These are phyloP conservation scores for Aethina tumida DNA, from an alignment of 1,140 invertebrate genomes.

Conservation along the genomic window DNA sequence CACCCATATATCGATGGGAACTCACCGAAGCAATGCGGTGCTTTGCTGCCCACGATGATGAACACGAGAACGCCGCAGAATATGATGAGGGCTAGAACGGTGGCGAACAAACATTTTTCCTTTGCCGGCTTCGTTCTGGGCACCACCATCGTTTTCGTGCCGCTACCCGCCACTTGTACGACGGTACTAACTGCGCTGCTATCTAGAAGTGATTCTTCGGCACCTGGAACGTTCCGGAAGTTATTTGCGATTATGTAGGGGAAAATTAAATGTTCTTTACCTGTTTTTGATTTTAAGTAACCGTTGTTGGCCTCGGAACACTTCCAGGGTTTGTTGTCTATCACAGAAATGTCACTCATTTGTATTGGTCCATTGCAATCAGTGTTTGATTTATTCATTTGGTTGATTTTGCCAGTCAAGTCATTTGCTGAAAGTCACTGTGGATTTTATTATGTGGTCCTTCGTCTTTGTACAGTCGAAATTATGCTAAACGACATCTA, in stretches of 20 bases:
- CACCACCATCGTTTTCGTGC: conserved; percentile 26
- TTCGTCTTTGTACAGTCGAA: no score
- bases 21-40: conserved; percentile 18
- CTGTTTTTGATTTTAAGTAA: conserved; percentile 17
- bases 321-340: conserved; percentile 18
- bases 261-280: conserved; percentile 5
- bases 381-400: no score
- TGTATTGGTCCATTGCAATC: conserved; percentile 15
- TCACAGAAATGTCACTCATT: conserved; percentile 15
- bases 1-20: no score
- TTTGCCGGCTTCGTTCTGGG: conserved; percentile 17
- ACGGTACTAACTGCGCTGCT: conserved; percentile 21
- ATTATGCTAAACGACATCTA: no score
- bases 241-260: conserved; percentile 8
- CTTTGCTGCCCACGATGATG: conserved; percentile 20
- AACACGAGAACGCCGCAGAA: conserved; percentile 22
- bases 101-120: conserved; percentile 25
- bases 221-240: no score
- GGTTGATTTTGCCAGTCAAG: no score
- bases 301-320: conserved; percentile 22
- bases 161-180: conserved; percentile 24
- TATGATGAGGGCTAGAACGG: conserved; percentile 22
- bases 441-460: no score
- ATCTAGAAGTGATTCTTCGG: conserved; percentile 16
- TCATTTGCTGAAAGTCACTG: no score